Conservation (phyloP, 2,113 vertebrate genomes). For the Pelodiscus sinensis region DNA sequence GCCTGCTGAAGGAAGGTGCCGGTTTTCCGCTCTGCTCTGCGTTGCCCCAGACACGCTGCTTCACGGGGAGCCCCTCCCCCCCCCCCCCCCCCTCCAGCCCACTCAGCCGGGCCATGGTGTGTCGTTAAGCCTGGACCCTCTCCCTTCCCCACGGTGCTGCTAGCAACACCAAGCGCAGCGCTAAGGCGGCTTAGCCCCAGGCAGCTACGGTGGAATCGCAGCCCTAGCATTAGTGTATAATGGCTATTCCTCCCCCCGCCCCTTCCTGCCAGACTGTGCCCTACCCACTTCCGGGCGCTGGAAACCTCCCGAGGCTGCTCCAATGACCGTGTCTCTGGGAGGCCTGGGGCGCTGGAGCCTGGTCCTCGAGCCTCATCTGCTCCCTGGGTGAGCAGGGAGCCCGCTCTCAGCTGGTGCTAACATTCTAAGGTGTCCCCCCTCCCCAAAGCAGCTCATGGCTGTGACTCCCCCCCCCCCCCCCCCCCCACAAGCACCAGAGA, state of each 20-base stretch:
- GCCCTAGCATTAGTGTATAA: rapidly evolving
- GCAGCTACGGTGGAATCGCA: neutral
- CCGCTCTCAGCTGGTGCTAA: neutral
- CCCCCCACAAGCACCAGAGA: neutral
- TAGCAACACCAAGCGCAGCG: neutral
- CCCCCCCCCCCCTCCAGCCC: neutral
- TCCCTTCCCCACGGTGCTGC: neutral
- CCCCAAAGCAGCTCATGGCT: neutral
- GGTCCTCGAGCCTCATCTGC: too few species aligned
- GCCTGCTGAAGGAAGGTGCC: rapidly evolving
- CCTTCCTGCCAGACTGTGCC: too few species aligned
- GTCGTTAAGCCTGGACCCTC: too few species aligned
- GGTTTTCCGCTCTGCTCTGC: neutral
- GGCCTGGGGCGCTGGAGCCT: neutral
- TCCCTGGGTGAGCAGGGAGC: neutral
- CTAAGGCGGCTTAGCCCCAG: neutral
- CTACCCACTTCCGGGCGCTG: neutral
- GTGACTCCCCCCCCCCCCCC: rapidly evolving
- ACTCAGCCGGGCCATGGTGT: neutral
- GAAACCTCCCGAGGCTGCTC: neutral
- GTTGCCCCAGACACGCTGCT: neutral
- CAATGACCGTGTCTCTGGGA: neutral
- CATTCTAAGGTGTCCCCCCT: neutral
- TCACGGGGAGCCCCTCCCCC: rapidly evolving
- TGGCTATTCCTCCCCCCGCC: neutral